phyloP scores from a whole-genome alignment of 2,888 invertebrate species.

The Idaea biselata region DNA sequence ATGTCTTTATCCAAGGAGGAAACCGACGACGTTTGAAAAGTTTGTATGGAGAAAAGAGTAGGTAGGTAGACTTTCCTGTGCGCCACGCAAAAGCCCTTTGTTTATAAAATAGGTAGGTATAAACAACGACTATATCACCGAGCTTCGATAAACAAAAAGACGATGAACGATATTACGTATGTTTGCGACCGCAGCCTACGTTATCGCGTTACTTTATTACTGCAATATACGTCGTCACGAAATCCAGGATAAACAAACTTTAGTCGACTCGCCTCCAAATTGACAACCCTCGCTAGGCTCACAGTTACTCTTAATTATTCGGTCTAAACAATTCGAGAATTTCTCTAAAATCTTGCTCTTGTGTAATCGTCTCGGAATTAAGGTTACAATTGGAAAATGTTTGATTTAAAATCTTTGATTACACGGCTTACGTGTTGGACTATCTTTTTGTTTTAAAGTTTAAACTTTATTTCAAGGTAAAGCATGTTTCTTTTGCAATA shows the following conservation, averaged over 20 bases:
- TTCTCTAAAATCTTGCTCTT: neutral
- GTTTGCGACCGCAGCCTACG: neutral
- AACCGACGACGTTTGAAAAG: too few species aligned
- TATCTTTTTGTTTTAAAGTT: too few species aligned
- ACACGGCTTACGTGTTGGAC: too few species aligned
- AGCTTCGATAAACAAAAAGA: neutral
- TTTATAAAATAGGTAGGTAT: neutral
- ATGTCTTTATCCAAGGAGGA: too few species aligned
- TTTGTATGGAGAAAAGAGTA: too few species aligned
- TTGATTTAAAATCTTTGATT: too few species aligned
- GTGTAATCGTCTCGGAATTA: neutral
- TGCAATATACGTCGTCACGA: neutral
- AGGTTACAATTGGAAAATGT: neutral
- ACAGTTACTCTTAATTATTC: neutral
- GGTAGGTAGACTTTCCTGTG: too few species aligned
- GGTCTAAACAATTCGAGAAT: slow-evolving; percentile 4
- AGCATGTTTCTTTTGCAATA: too few species aligned
- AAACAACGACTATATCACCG: neutral
- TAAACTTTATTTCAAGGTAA: too few species aligned
- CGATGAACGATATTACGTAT: neutral
- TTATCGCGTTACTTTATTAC: neutral
- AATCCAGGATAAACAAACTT: slow-evolving; percentile 1
- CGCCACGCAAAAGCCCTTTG: neutral
- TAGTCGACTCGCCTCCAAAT: neutral
- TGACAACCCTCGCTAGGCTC: neutral